Conservation (phyloP, 1,140 invertebrate species). For the Brachionus rotundiformis region DNA sequence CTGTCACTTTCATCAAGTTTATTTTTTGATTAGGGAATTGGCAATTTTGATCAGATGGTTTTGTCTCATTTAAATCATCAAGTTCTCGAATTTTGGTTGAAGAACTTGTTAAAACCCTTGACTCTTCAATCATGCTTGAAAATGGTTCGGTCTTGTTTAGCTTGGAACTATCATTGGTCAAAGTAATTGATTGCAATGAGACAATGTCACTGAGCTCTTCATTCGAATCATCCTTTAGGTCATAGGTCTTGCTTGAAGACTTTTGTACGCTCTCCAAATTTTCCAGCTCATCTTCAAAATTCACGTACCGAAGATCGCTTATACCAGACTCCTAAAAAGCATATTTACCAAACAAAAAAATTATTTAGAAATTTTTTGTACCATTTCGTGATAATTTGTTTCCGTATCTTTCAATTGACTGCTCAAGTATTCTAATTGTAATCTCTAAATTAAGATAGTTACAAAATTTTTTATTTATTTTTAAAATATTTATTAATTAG, state of each 20-base stretch:
- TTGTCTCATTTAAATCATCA: background rate
- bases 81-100: background rate
- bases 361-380: background rate
- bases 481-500: background rate
- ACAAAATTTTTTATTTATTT: background rate
- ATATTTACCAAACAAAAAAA: background rate
- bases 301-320: background rate
- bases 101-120: background rate
- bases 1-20: background rate
- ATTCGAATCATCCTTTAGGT: constrained; percentile 11
- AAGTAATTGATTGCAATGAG: constrained; percentile 37
- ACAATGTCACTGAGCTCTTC: constrained; percentile 37
- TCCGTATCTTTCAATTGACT: background rate
- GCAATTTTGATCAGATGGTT: background rate
- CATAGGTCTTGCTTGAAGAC: constrained; percentile 25
- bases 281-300: constrained; percentile 24
- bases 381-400: background rate
- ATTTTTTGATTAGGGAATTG: background rate
- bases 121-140: background rate
- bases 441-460: background rate
- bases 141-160: background rate
- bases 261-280: constrained; percentile 24
- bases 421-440: constrained; percentile 13
- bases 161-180: constrained; percentile 22
- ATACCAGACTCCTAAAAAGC: background rate